Conservation (phyloP, 2,113 vertebrate species). For the Maylandia zebra region DNA sequence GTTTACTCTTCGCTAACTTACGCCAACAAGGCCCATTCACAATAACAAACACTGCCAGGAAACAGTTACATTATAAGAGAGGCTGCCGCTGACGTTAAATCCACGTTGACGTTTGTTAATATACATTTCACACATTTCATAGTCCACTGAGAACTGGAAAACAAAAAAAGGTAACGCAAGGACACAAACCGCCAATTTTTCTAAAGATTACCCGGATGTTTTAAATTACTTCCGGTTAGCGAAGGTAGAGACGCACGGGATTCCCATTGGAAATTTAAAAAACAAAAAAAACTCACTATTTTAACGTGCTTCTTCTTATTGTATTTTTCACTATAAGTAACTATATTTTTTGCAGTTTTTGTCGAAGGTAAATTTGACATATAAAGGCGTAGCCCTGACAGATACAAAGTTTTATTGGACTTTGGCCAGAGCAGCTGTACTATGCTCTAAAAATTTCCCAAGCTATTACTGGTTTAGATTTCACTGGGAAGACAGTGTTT, state of each 20-base stretch:
- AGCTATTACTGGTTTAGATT: background rate
- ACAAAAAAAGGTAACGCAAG: background rate
- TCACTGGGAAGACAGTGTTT: accelerated
- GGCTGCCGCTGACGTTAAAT: background rate
- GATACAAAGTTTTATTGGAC: background rate
- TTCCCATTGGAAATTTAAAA: background rate
- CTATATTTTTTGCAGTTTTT: background rate
- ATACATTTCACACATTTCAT: too few species aligned
- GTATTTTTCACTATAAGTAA: background rate
- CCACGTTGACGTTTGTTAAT: background rate
- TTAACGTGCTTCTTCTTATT: background rate
- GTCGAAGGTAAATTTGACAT: background rate
- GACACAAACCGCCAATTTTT: slow-evolving; percentile 45
- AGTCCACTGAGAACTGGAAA: accelerated
- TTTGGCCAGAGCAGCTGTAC: background rate
- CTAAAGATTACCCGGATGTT: slow-evolving; percentile 29
- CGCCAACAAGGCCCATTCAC: background rate
- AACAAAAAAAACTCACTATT: background rate
- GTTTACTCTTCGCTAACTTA: background rate
- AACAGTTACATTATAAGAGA: background rate
- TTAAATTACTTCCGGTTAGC: slow-evolving; percentile 14
- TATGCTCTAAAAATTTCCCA: accelerated
- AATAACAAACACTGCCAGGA: background rate
- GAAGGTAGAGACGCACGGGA: background rate
- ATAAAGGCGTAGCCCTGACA: background rate